Conservation (phyloP, 2,888 invertebrate species). For the Coremacera marginata region DNA sequence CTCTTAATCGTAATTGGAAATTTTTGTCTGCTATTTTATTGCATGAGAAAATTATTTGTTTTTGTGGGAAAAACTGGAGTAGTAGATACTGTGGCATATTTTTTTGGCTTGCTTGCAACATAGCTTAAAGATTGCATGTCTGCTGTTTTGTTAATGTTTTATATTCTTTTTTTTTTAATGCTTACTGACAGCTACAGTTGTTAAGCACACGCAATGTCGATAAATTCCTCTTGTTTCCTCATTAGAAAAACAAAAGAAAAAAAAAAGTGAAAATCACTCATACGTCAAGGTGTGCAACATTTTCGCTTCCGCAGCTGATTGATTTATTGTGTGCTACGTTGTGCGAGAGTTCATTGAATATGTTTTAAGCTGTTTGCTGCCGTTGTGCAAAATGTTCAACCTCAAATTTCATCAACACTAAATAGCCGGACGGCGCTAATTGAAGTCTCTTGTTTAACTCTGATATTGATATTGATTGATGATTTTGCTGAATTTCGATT, state of each 20-base stretch:
- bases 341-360: no score
- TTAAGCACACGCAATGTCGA: not conserved
- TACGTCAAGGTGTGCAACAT: no score
- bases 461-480: no score
- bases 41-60: conserved; percentile 1
- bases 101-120: not conserved
- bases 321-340: no score
- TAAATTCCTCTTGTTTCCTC: not conserved
- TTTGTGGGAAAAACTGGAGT: conserved; percentile 10
- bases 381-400: conserved; percentile 6
- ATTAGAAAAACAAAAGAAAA: not conserved
- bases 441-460: no score
- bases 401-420: conserved; percentile 15
- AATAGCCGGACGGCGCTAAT: no score
- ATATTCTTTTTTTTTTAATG: not conserved
- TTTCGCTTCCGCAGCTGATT: not conserved
- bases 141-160: not conserved
- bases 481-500: no score
- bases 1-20: conserved; percentile 29
- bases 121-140: no score
- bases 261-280: not conserved
- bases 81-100: not conserved
- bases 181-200: not conserved
- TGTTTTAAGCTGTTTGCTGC: no score
- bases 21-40: not conserved